These are phyloP conservation scores for Panzeria rudis DNA, from an alignment of 2,888 invertebrate genomes.

Conservation along the genomic window DNA sequence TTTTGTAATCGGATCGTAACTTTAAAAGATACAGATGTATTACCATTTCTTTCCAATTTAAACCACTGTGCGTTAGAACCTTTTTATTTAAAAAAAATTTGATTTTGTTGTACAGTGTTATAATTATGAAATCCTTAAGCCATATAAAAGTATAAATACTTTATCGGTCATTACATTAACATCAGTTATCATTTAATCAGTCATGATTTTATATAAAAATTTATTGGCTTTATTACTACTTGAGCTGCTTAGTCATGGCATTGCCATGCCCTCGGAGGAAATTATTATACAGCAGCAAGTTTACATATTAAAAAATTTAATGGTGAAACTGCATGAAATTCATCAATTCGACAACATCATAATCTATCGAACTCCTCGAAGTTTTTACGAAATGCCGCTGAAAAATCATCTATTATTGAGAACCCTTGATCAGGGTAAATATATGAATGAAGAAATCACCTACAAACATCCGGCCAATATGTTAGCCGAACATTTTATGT, in stretches of 20 bases:
- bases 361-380: constrained; percentile 40
- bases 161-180: not conserved
- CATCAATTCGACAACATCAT: constrained; percentile 66
- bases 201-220: not conserved
- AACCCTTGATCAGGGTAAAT: not conserved
- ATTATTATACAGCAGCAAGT: constrained; percentile 37
- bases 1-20: too few species aligned
- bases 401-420: constrained; percentile 3
- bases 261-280: not conserved
- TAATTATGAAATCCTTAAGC: not conserved
- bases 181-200: constrained; percentile 2
- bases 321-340: constrained; percentile 29
- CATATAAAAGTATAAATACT: constrained; percentile 46
- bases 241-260: not conserved
- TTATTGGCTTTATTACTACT: not conserved
- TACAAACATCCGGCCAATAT: constrained; percentile 28
- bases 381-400: not conserved
- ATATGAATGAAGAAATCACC: not conserved
- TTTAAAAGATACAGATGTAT: too few species aligned
- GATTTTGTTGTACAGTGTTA: not conserved
- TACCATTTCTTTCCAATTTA: too few species aligned
- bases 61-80: too few species aligned
- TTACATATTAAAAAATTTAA: constrained; percentile 19
- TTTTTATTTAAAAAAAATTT: too few species aligned
- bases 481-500: not conserved